phyloP scores from a whole-genome alignment of 2,113 vertebrate species.

The Spea multiplicata region DNA sequence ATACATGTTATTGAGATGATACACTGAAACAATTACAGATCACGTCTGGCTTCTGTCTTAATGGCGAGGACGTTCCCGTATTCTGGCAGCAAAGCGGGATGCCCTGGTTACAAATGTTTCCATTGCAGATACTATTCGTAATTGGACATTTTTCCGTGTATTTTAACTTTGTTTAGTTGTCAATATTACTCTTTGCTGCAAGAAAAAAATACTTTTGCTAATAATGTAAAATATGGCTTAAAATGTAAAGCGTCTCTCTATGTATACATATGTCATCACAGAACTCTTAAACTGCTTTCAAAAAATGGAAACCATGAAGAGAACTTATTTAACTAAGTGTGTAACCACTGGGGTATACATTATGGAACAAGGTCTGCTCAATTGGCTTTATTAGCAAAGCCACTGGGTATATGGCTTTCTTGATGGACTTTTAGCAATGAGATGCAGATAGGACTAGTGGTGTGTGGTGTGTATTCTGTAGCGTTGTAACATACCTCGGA shows the following conservation, averaged over 20 bases:
- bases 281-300: too few species aligned
- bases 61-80: conserved; percentile 21
- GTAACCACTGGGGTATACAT: not conserved
- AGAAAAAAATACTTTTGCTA: too few species aligned
- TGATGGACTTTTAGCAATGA: not conserved
- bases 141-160: not conserved
- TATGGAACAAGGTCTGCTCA: not conserved
- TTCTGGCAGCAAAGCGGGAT: not conserved
- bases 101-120: not conserved
- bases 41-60: conserved; percentile 16
- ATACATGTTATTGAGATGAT: conserved; percentile 8
- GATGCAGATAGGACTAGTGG: not conserved
- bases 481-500: too few species aligned
- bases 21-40: conserved; percentile 26
- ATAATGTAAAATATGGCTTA: too few species aligned
- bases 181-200: not conserved
- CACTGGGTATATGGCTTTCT: not conserved
- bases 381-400: not conserved
- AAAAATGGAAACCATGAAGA: not conserved
- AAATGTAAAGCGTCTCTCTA: too few species aligned
- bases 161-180: not conserved
- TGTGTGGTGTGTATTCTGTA: too few species aligned
- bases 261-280: too few species aligned
- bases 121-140: not conserved
- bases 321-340: not conserved